Percentiles rank a stretch among this genome's conserved stretches.
phyloP scores from a whole-genome alignment of 1,140 invertebrate species.

The Schlechtendalia chinensis region DNA sequence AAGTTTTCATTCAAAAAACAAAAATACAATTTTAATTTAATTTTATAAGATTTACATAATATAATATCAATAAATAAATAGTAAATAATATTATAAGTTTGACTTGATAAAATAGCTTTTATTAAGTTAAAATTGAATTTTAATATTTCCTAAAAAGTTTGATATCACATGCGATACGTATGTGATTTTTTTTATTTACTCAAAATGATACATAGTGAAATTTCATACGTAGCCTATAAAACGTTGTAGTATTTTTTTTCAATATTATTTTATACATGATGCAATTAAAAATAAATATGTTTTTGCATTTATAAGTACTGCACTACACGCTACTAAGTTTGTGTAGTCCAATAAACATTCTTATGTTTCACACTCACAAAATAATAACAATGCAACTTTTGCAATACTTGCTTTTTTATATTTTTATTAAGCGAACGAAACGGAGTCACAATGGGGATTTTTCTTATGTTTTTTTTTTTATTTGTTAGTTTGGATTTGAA shows the following conservation, averaged over 20 bases:
- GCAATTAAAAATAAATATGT: background rate
- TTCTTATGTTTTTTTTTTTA: background rate
- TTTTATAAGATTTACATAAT: background rate
- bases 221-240: slow-evolving; percentile 8
- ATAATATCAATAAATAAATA: slow-evolving; percentile 11
- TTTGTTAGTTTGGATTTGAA: slow-evolving; percentile 24
- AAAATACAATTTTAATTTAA: no score
- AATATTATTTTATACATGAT: slow-evolving; percentile 14
- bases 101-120: background rate
- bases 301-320: slow-evolving; percentile 19
- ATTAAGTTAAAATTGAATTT: background rate
- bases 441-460: background rate
- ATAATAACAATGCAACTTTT: slow-evolving; percentile 20
- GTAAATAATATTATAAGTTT: background rate
- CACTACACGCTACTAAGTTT: slow-evolving; percentile 12
- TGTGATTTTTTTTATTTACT: slow-evolving; percentile 7
- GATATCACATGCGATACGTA: slow-evolving; percentile 1
- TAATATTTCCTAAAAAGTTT: background rate
- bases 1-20: no score
- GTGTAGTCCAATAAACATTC: background rate
- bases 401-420: background rate
- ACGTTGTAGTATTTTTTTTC: background rate
- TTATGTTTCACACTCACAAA: slow-evolving; percentile 12
- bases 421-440: slow-evolving; percentile 9
- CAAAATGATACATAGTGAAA: background rate